Percentiles rank a stretch among this genome's conserved stretches.
Evolutionary conservation across 2,797 vertebrate species (phyloP).

Genomic region (Neosalanx taihuensis): DNA sequence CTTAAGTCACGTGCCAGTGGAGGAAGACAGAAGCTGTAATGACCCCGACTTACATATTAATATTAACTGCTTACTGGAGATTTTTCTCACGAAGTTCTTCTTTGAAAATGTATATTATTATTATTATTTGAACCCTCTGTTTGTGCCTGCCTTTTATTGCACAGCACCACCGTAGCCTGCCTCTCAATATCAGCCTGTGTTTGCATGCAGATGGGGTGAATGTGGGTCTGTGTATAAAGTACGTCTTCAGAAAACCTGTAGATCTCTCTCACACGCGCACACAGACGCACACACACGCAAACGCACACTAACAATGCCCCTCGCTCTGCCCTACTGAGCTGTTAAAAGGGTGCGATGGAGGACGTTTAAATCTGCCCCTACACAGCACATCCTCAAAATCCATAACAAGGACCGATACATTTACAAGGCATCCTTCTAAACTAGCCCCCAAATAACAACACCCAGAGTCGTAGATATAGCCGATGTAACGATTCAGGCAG

Average conservation of each 20-base stretch:
- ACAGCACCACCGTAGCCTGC: no score
- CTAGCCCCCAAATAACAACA: neutral
- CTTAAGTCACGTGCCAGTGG: no score
- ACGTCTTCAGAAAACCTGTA: constrained; percentile 1
- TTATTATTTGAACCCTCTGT: no score
- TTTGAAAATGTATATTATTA: no score
- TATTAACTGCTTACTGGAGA: no score
- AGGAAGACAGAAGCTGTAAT: no score
- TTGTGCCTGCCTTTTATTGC: no score
- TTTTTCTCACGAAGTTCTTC: no score
- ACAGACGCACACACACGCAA: neutral
- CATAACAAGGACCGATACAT: neutral
- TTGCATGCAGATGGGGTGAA: constrained; percentile 1
- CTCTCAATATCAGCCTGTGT: neutral
- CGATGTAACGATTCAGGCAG: neutral
- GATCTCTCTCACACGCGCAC: neutral
- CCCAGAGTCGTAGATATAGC: neutral
- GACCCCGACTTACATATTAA: no score
- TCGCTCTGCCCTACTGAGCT: neutral
- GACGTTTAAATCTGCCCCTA: neutral
- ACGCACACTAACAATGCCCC: neutral
- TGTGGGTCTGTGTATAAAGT: constrained; percentile 13
- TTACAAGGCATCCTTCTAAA: neutral
- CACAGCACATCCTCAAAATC: neutral
- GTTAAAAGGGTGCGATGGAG: neutral